phyloP scores from a whole-genome alignment of 2,113 vertebrate genomes.

The Calyptommatus sinebrachiatus region DNA sequence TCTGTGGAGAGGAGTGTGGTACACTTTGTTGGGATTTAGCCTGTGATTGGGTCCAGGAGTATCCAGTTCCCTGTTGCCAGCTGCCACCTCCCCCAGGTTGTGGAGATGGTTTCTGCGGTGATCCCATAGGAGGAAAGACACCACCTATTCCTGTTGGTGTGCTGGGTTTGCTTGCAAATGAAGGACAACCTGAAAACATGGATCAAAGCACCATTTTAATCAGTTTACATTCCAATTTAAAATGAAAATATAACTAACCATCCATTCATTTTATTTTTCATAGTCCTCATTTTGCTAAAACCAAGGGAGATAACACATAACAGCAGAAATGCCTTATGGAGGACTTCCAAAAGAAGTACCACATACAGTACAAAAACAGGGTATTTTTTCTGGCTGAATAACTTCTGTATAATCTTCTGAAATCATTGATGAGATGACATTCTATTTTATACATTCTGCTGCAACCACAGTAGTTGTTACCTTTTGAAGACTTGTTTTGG shows the following conservation, averaged over 20 bases:
- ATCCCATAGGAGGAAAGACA: slow-evolving; percentile 87
- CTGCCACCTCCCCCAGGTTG: slow-evolving; percentile 77
- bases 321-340: too few relatives aligned
- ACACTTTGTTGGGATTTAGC: slow-evolving; percentile 72
- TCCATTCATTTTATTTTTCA: background rate
- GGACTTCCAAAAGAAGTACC: too few relatives aligned
- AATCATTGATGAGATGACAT: too few relatives aligned
- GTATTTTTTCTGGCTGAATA: too few relatives aligned
- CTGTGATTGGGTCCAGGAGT: slow-evolving; percentile 76
- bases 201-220: background rate
- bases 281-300: background rate
- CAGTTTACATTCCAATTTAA: background rate
- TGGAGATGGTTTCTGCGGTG: slow-evolving; percentile 87
- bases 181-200: slow-evolving; percentile 74
- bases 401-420: too few relatives aligned
- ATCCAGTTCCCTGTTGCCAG: slow-evolving; percentile 81
- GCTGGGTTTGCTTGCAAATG: slow-evolving; percentile 93
- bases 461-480: too few relatives aligned
- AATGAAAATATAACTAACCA: background rate
- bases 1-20: slow-evolving; percentile 89
- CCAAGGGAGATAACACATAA: too few relatives aligned
- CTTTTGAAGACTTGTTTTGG: too few relatives aligned
- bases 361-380: too few relatives aligned
- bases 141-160: slow-evolving; percentile 88
- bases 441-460: too few relatives aligned